Evolutionary conservation across 1,140 invertebrate species (phyloP), one percentile per base, ranked within the genome.

Genomic region (Temnothorax longispinosus): DNA sequence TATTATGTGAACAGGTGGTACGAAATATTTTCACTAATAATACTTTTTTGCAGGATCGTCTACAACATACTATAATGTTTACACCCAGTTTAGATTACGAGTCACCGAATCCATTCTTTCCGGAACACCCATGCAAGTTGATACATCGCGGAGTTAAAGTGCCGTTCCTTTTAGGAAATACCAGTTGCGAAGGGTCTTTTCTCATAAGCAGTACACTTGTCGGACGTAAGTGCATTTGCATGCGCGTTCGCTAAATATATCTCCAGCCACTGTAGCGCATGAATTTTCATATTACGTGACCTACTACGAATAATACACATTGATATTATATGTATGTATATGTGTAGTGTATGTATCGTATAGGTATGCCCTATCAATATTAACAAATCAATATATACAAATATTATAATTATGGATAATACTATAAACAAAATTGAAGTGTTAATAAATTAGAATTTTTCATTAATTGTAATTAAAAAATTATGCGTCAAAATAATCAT

Each of bases 91-190:
- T 94, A 6, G 94, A 95, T 77, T 5, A 27, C 0, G 91, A 93
- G 85, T 94, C 92, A 2, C 89, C 91, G 32, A 90, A 93, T 74
- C 94, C 95, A 64, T 94, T 96, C 77, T 60, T 96, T 27, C 90
- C 95, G 0, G 85, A 94, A 15, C 89, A 94, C 54, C 94, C 94
- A 5, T 41, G 38, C 10, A 72, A 89, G 21, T 85, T 94, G 21
- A 90, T 90, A 32, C 94, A 96, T 69, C 93, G 94, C 58, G 95
- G 95, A 56, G 90, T 96, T 50, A 95, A 96, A 78, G 94, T 97
- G 15, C 97, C 97, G 0, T 93, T 96, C 21, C 95, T 97, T 8
- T 89, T 96, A 21, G 97, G 97, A 0, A 96, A 96, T 58, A 96
- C 96, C 90, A 93, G 90, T 21, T 92, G 94, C 15, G 97, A 97